Evolutionary conservation across 1,140 invertebrate species (phyloP).

Genomic region (Drosophila kikkawai): DNA sequence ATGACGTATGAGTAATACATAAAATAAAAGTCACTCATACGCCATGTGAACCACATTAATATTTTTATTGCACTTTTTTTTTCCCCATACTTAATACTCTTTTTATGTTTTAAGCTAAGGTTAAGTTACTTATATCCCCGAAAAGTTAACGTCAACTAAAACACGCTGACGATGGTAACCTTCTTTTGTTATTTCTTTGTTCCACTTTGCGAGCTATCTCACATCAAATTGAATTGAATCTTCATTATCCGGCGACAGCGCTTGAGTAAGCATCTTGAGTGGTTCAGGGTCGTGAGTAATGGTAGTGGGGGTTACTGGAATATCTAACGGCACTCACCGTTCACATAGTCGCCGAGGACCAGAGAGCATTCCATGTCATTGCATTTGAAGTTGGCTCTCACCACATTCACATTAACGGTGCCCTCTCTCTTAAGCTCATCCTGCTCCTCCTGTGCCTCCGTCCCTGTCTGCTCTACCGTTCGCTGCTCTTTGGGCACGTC

Average conservation of each 20-base stretch:
- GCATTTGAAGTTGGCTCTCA: constrained; percentile 65
- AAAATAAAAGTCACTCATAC: not conserved
- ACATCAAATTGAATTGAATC: constrained; percentile 47
- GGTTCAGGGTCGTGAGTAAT: not conserved
- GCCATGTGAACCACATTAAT: not conserved
- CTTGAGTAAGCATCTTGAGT: constrained; percentile 34
- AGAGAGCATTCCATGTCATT: constrained; percentile 68
- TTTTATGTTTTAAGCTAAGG: too few relatives aligned
- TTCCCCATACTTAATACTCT: too few relatives aligned
- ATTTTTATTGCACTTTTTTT: not conserved
- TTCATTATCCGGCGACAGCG: constrained; percentile 35
- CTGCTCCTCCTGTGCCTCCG: not conserved
- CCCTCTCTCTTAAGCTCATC: constrained; percentile 26
- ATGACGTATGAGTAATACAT: too few relatives aligned
- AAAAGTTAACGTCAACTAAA: not conserved
- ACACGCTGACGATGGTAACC: constrained; percentile 3
- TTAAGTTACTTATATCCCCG: not conserved
- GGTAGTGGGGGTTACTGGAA: not conserved
- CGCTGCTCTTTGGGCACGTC: not conserved
- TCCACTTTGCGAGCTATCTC: constrained; percentile 25
- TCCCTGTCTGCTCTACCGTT: not conserved
- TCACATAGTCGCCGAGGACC: constrained; percentile 61
- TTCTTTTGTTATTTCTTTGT: constrained; percentile 26
- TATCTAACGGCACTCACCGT: constrained; percentile 50
- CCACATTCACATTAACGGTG: constrained; percentile 51